Percentiles rank a stretch among this genome's conserved stretches.
Evolutionary conservation across 2,797 vertebrate genomes (phyloP).

Genomic region (Sebastes minor): DNA sequence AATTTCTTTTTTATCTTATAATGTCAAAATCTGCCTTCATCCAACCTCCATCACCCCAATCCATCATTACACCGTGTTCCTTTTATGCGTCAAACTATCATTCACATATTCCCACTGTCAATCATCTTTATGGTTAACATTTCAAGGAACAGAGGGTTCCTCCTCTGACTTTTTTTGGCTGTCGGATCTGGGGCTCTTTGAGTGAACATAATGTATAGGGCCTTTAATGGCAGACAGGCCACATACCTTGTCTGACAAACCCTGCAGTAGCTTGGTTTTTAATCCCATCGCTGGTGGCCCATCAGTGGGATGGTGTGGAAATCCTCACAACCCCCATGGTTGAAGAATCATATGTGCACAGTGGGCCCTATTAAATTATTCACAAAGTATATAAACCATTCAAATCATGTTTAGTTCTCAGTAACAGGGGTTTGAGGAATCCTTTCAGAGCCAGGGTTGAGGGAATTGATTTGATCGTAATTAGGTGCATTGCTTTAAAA

Average conservation of each 20-base stretch:
- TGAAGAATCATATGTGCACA: constrained; percentile 10
- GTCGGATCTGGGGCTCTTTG: constrained; percentile 41
- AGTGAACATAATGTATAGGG: constrained; percentile 35
- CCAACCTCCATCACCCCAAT: constrained; percentile 43
- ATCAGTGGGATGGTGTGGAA: not conserved
- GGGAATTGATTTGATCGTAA: constrained; percentile 10
- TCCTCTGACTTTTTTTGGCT: constrained; percentile 19
- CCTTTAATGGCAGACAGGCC: constrained; percentile 36
- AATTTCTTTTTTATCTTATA: constrained; percentile 54
- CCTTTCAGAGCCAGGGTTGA: not conserved
- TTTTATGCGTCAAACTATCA: constrained; percentile 66
- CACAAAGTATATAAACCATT: constrained; percentile 26
- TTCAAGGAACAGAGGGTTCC: constrained; percentile 47
- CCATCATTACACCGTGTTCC: constrained; percentile 58
- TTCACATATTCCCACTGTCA: constrained; percentile 72
- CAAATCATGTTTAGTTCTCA: not conserved
- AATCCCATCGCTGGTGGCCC: constrained; percentile 29
- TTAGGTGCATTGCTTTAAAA: not conserved
- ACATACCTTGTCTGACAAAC: constrained; percentile 39
- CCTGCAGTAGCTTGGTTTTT: constrained; percentile 20
- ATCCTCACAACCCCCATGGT: not conserved
- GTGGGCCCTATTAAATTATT: constrained; percentile 22
- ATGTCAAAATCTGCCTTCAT: constrained; percentile 67
- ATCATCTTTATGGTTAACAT: constrained; percentile 67
- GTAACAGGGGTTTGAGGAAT: constrained; percentile 8